Percentiles rank a stretch among this genome's conserved stretches.
These are phyloP conservation scores for Rhipidura dahli DNA, from an alignment of 2,113 vertebrate species.

Conservation along the genomic window DNA sequence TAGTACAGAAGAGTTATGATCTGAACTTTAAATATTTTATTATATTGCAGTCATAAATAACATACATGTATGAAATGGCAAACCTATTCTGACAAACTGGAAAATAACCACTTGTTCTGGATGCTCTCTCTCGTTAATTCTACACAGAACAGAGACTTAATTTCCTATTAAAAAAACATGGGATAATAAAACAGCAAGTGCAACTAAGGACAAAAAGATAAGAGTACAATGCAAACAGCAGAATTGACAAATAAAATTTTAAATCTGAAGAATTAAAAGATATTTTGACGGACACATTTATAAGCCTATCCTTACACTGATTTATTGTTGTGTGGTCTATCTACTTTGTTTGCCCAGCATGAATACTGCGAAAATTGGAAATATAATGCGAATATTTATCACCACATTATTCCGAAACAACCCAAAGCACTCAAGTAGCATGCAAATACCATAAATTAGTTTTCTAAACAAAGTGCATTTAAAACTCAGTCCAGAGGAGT, in stretches of 20 bases:
- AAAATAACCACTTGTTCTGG: neutral
- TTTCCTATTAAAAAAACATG: slow-evolving; percentile 27
- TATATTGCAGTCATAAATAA: slow-evolving; percentile 8
- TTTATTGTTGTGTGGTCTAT: neutral
- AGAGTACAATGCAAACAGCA: neutral
- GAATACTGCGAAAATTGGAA: neutral
- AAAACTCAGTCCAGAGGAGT: neutral
- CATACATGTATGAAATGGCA: neutral
- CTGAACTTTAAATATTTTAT: slow-evolving; percentile 53
- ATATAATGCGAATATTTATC: slow-evolving; percentile 11
- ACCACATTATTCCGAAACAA: neutral
- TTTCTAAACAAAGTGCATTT: neutral
- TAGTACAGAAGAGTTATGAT: neutral
- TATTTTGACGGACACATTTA: neutral
- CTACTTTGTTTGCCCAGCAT: neutral
- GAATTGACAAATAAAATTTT: neutral
- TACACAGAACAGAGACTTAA: neutral
- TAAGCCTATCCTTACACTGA: neutral
- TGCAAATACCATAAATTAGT: neutral
- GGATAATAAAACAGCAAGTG: slow-evolving; percentile 28
- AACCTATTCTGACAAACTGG: slow-evolving; percentile 23
- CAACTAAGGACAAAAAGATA: slow-evolving; percentile 36
- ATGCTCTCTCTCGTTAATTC: slow-evolving; percentile 21
- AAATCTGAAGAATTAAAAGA: slow-evolving; percentile 1
- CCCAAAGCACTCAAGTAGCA: neutral